Base-by-base conservation (phyloP, 1,140 invertebrate species). In the Drosophila kanapiae region DNA sequence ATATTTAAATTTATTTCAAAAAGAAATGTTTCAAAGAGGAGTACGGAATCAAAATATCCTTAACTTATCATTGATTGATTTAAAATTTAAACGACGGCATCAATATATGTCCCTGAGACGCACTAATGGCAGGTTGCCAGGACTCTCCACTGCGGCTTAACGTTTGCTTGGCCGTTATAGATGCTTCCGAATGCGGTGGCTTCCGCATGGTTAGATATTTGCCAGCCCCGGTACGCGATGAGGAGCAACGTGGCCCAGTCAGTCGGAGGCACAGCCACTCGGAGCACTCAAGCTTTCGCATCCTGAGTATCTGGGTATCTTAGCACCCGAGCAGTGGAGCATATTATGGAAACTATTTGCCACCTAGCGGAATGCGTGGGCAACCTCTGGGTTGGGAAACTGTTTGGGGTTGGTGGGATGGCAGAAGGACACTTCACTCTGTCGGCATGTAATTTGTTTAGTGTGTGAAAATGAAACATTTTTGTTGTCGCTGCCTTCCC, bases 401-500 rank as follows among this genome's bases (percentile, higher is more conserved):
- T 16, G 14, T 16, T 27, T 13, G 29, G 40, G 56, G 23, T 1
- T 23, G 23, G n/a, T n/a, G 23, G 23, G 23, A 23, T 23, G 43
- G 27, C 35, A 54, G 57, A 45, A 57, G 64, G 81, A 70, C 58
- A 83, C 76, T 84, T 70, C 61, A 79, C 59, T 83, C 76, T 72
- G 76, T 62, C 71, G 68, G 72, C 85, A 78, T 87, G 84, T 82
- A 87, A 87, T 87, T 87, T 87, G 84, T 87, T 87, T 87, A 87
- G 84, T 88, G 84, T 87, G 84, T 87, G 84, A 87, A 87, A 87
- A 87, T 88, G 84, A 88, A 87, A 83, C 84, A 83, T 87, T 87
- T 87, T 87, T 78, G 75, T 82, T 84, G 67, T 61, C 72, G 58
- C 76, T 62, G 45, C 64, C 56, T 40, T 27, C 23, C 37, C 31